A percentile compares a stretch with the other conserved stretches of the same genome.
Evolutionary conservation across 2,888 invertebrate species (phyloP).

Genomic region (Ormia ochracea): DNA sequence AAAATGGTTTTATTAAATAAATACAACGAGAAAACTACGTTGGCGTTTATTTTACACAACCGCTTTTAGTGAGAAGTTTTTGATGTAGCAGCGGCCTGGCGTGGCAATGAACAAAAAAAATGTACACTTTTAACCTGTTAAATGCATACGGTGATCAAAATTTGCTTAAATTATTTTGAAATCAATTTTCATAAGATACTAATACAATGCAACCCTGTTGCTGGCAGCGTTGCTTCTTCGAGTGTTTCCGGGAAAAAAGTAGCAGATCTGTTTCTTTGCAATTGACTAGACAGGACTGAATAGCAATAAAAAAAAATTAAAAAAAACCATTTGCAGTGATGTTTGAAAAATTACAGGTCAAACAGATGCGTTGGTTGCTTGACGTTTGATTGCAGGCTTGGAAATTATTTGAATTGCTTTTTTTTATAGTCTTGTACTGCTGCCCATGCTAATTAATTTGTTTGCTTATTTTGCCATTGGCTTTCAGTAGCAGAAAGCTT

Average conservation of each 20-base stretch:
- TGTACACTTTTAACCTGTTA: background rate
- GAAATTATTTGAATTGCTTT: slow-evolving; percentile 23
- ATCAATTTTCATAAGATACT: background rate
- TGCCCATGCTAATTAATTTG: background rate
- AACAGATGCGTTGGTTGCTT: slow-evolving; percentile 48
- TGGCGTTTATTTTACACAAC: background rate
- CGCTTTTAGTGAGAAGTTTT: background rate
- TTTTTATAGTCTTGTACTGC: background rate
- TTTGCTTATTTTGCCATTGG: background rate
- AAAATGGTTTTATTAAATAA: background rate
- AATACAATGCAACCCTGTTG: background rate
- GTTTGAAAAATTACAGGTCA: background rate
- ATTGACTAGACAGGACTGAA: background rate
- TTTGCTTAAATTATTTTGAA: slow-evolving; percentile 7
- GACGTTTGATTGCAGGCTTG: slow-evolving; percentile 26
- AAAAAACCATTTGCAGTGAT: background rate
- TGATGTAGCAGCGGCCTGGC: background rate
- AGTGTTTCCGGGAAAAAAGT: background rate
- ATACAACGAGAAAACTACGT: background rate
- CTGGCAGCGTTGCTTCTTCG: slow-evolving; percentile 3
- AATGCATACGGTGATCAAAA: slow-evolving; percentile 4
- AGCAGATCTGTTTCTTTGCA: background rate
- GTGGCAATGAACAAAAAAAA: background rate
- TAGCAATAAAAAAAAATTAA: background rate
- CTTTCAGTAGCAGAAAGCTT: slow-evolving; percentile 1